Conservation (phyloP, 2,113 vertebrate genomes). For the Natator depressus region DNA sequence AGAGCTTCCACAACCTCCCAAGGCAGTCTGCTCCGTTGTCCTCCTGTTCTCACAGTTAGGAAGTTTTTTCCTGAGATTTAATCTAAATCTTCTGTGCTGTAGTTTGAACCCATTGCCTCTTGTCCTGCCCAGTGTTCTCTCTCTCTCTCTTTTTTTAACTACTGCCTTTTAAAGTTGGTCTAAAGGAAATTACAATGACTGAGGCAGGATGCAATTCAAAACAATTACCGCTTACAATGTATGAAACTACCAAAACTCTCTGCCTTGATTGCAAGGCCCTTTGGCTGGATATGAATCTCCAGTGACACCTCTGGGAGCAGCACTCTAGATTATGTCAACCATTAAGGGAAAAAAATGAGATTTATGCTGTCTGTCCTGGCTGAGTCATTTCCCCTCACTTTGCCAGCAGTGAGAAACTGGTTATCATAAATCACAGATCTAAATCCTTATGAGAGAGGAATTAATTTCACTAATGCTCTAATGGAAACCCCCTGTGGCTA, state of each 20-base stretch:
- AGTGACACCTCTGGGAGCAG: conserved; percentile 63
- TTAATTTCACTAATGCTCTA: conserved; percentile 76
- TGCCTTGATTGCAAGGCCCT: conserved; percentile 62
- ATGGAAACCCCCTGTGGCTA: conserved; percentile 70
- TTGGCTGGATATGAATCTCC: conserved; percentile 67
- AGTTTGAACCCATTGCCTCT: neutral
- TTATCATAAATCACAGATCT: conserved; percentile 76
- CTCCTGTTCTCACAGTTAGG: neutral
- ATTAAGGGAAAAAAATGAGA: conserved; percentile 65
- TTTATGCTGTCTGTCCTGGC: conserved; percentile 69
- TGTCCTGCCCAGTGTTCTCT: neutral
- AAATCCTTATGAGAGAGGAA: conserved; percentile 72
- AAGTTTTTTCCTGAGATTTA: neutral
- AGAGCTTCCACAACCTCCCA: neutral
- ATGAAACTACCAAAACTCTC: conserved; percentile 63
- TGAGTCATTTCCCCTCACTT: conserved; percentile 77
- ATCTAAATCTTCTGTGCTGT: neutral
- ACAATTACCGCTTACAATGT: conserved; percentile 62
- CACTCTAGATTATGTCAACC: conserved; percentile 59
- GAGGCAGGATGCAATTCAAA: conserved; percentile 59
- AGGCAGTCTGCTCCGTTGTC: neutral
- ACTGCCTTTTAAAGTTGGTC: conserved; percentile 29
- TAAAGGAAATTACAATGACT: conserved; percentile 20
- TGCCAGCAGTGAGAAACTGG: conserved; percentile 67
- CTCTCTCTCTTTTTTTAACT: neutral